These are phyloP conservation scores for Steinernema carpocapsae DNA, from an alignment of 2,888 invertebrate genomes.

Conservation along the genomic window DNA sequence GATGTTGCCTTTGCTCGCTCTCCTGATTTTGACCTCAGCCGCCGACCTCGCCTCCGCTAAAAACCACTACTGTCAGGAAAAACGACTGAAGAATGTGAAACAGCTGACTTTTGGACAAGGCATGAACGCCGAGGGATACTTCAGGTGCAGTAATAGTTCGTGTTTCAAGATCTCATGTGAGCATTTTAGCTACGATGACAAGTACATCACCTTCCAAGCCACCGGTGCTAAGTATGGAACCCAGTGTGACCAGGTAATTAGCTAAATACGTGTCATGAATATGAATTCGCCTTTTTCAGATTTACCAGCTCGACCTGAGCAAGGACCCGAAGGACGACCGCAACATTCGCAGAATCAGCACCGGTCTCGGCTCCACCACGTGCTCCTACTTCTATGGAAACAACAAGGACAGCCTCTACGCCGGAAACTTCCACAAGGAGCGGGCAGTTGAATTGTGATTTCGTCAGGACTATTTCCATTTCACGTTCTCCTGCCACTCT, in stretches of 20 bases:
- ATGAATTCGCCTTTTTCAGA: constrained; percentile 44
- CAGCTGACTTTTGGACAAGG: constrained; percentile 67
- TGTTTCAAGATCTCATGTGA: neutral
- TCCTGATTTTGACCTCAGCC: neutral
- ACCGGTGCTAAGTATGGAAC: constrained; percentile 56
- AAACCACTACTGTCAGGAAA: constrained; percentile 44
- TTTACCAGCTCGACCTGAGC: constrained; percentile 63
- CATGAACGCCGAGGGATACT: constrained; percentile 65
- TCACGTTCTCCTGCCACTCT: too few relatives aligned
- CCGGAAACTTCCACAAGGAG: constrained; percentile 61
- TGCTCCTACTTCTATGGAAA: constrained; percentile 65
- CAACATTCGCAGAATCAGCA: constrained; percentile 39
- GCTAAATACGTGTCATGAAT: neutral
- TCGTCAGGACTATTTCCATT: too few relatives aligned
- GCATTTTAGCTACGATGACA: constrained; percentile 58
- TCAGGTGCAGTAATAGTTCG: constrained; percentile 44
- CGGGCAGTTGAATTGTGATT: too few relatives aligned
- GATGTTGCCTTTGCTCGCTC: neutral
- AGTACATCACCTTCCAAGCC: constrained; percentile 61
- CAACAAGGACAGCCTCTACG: constrained; percentile 60
- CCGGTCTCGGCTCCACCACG: constrained; percentile 59
- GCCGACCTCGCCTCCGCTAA: neutral
- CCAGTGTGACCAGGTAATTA: constrained; percentile 59
- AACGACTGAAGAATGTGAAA: constrained; percentile 59
- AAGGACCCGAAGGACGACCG: constrained; percentile 42